A percentile compares a stretch with the other conserved stretches of the same genome.
Conservation (phyloP, 2,888 invertebrate species). For the Pinctada fucata region DNA sequence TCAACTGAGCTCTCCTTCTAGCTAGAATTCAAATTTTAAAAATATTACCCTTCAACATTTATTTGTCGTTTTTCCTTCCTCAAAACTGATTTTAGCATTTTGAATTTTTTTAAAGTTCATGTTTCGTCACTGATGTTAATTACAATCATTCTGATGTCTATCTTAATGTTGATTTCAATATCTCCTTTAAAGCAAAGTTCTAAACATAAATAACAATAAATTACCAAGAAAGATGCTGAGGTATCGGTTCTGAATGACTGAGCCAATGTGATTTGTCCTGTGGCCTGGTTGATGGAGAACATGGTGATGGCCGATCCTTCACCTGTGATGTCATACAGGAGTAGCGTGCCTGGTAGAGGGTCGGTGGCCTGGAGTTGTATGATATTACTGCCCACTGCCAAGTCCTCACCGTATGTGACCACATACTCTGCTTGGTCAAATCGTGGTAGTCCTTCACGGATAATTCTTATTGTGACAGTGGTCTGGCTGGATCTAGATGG, state of each 20-base stretch:
- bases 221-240: slow-evolving; percentile 53
- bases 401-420: slow-evolving; percentile 56
- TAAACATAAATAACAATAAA: slow-evolving; percentile 11
- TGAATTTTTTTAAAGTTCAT: no score
- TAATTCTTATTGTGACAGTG: slow-evolving; percentile 64
- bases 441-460: slow-evolving; percentile 62
- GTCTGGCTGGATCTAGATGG: slow-evolving; percentile 42
- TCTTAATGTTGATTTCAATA: no score
- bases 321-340: slow-evolving; percentile 66
- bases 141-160: no score
- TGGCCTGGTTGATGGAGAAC: slow-evolving; percentile 62
- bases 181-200: no score
- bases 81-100: no score
- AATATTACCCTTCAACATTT: background rate
- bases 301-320: slow-evolving; percentile 59
- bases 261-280: slow-evolving; percentile 64
- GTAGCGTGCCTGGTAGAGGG: slow-evolving; percentile 52
- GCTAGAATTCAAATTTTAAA: background rate
- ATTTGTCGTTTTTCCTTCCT: background rate
- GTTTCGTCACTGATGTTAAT: no score
- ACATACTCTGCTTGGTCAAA: slow-evolving; percentile 60
- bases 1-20: no score
- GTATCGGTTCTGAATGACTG: slow-evolving; percentile 50
- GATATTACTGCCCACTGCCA: slow-evolving; percentile 48
- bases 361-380: slow-evolving; percentile 62